These are phyloP conservation scores for Galbula dea DNA, from an alignment of 2,113 vertebrate genomes.

Conservation along the genomic window DNA sequence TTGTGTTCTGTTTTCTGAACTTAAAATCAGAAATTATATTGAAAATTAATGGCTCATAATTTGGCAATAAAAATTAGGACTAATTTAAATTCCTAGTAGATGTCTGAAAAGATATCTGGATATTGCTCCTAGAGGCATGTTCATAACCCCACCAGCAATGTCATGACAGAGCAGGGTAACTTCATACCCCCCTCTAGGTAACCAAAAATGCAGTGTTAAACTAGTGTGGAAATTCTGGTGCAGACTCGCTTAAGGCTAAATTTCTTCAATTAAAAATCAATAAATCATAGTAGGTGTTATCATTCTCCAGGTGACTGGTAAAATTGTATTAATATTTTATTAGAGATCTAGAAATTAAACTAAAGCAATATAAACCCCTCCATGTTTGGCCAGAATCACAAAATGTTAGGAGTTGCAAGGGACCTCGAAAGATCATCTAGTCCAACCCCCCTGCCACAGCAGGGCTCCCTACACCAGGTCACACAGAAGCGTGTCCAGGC, in stretches of 20 bases:
- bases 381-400: not conserved
- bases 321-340: not conserved
- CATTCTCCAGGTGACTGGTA: not conserved
- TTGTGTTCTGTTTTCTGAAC: not conserved
- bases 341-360: not conserved
- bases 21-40: not conserved
- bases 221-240: not conserved
- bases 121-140: not conserved
- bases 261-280: not conserved
- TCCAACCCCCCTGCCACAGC: too few relatives aligned
- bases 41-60: not conserved
- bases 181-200: accelerated
- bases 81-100: not conserved
- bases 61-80: not conserved
- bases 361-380: not conserved
- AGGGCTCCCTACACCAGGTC: too few relatives aligned
- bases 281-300: not conserved
- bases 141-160: not conserved
- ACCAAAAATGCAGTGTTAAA: not conserved
- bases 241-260: not conserved
- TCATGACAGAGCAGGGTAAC: not conserved
- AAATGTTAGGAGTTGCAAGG: too few relatives aligned
- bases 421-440: too few relatives aligned
- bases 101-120: not conserved
- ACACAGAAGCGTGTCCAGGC: too few relatives aligned